Conservation (phyloP, 1,140 invertebrate species). For the Drosophila athabasca region DNA sequence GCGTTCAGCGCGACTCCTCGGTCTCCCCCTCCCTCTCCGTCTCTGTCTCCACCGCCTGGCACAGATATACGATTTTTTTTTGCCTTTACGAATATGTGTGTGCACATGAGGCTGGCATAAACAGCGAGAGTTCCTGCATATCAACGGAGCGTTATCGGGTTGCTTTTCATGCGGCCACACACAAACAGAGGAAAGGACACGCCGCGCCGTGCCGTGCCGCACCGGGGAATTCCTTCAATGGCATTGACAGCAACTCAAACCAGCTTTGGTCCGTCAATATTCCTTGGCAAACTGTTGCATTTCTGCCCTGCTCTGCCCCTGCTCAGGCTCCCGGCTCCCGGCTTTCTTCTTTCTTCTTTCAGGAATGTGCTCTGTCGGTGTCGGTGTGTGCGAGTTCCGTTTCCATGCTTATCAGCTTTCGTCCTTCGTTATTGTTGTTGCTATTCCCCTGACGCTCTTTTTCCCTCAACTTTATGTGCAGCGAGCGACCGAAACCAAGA, state of each 20-base stretch:
- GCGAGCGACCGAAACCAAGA: slow-evolving; percentile 26
- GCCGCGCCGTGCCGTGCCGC: background rate
- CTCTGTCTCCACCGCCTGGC: slow-evolving; percentile 27
- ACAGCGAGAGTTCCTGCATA: slow-evolving; percentile 57
- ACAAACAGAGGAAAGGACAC: slow-evolving; percentile 17
- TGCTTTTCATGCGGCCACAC: slow-evolving; percentile 54
- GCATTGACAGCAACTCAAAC: slow-evolving; percentile 65
- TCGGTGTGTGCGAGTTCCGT: slow-evolving; percentile 54
- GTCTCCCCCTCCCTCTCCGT: background rate
- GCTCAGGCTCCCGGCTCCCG: background rate
- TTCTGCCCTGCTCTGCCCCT: slow-evolving; percentile 4
- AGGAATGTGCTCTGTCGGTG: slow-evolving; percentile 41
- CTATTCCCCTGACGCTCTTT: slow-evolving; percentile 58
- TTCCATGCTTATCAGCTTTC: slow-evolving; percentile 65
- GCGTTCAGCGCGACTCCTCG: slow-evolving; percentile 35
- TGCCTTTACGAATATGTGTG: no score
- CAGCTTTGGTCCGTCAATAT: slow-evolving; percentile 61
- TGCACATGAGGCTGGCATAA: background rate
- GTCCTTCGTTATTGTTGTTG: slow-evolving; percentile 61
- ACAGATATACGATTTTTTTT: slow-evolving; percentile 39
- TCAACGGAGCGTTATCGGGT: slow-evolving; percentile 65
- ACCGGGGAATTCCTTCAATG: slow-evolving; percentile 61
- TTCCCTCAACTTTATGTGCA: slow-evolving; percentile 71
- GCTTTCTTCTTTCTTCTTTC: slow-evolving; percentile 53
- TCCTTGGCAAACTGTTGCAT: slow-evolving; percentile 63